phyloP scores from a whole-genome alignment of 1,140 invertebrate genomes.

The roundworm (Caenorhabditis elegans) region DNA sequence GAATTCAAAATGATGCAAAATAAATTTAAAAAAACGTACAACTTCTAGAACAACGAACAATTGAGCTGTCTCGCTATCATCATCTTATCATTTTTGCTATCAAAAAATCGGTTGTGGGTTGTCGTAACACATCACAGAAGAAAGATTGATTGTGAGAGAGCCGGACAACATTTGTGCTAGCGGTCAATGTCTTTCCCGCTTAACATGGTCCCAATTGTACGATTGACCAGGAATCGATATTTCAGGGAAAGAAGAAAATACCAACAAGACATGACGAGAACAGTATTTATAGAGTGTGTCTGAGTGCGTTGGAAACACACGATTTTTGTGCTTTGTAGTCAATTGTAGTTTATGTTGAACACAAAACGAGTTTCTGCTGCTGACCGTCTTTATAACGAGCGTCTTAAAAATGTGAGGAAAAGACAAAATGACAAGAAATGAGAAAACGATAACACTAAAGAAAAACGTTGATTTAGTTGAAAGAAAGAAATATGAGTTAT shows the following conservation, averaged over 20 bases:
- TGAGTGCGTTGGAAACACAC: background rate
- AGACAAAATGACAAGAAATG: background rate
- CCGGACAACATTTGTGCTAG: background rate
- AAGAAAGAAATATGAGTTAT: background rate
- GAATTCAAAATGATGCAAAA: background rate
- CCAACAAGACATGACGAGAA: too few relatives aligned
- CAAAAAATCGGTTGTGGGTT: background rate
- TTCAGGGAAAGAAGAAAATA: too few relatives aligned
- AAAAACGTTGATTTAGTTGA: background rate
- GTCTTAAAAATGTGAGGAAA: background rate
- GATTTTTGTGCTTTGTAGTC: background rate
- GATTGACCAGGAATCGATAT: too few relatives aligned
- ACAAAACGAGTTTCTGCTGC: conserved; percentile 25
- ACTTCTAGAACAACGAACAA: background rate
- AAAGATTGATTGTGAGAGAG: background rate
- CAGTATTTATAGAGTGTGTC: background rate
- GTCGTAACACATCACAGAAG: background rate
- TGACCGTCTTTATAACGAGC: conserved; percentile 18
- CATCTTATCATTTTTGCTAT: conserved; percentile 8
- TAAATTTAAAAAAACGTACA: background rate
- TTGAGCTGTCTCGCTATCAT: background rate
- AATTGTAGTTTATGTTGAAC: conserved; percentile 29
- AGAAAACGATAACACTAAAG: background rate
- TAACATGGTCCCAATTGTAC: too few relatives aligned
- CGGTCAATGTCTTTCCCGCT: background rate